phyloP scores from a whole-genome alignment of 92 coral and sea anemone species.

The Heteractis magnifica region DNA sequence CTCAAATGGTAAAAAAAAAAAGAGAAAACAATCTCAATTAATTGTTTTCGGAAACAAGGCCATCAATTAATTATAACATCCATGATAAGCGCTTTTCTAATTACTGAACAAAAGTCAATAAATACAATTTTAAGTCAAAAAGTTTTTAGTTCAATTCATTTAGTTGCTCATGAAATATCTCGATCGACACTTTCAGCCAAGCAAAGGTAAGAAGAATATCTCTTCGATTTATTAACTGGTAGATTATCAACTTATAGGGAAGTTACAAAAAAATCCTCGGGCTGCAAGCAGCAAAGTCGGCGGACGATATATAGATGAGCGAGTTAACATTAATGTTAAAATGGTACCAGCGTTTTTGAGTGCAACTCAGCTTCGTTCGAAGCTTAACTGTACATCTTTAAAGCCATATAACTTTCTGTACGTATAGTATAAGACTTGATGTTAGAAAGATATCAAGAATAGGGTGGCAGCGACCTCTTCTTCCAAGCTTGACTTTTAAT shows the following conservation, averaged over 20 bases:
- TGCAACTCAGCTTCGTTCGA: no score
- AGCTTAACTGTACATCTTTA: no score
- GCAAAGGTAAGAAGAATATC: neutral
- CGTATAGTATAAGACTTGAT: no score
- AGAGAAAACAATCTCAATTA: constrained; percentile 11
- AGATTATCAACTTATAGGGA: neutral
- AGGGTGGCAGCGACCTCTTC: no score
- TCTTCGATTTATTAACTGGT: neutral
- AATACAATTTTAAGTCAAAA: constrained; percentile 4
- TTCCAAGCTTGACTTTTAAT: no score
- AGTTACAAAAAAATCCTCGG: neutral
- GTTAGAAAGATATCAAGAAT: no score
- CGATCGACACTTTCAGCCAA: neutral
- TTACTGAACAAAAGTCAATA: constrained; percentile 18
- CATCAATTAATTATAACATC: constrained; percentile 19
- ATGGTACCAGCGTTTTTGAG: neutral
- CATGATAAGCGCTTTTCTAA: constrained; percentile 12
- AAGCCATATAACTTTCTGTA: no score
- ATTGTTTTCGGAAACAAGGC: constrained; percentile 30
- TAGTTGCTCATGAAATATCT: neutral
- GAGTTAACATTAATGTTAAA: neutral
- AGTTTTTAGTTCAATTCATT: neutral
- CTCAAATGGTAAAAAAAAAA: neutral
- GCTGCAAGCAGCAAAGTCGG: neutral
- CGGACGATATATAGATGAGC: neutral